Percentiles rank a stretch among this genome's conserved stretches.
Conservation (phyloP, 2,113 vertebrate species). For the Pavo muticus region DNA sequence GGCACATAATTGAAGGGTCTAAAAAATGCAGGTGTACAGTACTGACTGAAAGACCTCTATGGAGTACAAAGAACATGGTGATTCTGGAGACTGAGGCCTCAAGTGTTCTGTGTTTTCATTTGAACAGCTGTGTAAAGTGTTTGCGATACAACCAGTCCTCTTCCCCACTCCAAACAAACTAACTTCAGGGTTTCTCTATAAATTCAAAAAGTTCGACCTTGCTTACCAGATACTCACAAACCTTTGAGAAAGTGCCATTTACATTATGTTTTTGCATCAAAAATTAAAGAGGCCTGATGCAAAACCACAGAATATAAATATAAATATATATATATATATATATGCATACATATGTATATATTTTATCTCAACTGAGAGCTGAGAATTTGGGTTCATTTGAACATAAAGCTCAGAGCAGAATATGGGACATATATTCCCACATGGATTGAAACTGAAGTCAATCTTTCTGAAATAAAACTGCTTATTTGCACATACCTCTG, state of each 20-base stretch:
- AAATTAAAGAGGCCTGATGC: not conserved
- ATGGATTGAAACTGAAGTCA: constrained; percentile 23
- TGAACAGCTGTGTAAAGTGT: constrained; percentile 58
- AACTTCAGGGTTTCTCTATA: not conserved
- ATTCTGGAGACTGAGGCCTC: constrained; percentile 65
- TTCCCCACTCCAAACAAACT: not conserved
- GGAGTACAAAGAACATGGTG: constrained; percentile 44
- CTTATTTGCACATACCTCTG: not conserved
- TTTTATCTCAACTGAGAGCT: not conserved
- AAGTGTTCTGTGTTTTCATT: constrained; percentile 65
- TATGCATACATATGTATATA: not conserved
- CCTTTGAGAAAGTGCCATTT: not conserved
- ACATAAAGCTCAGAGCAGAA: constrained; percentile 32
- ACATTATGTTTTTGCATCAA: not conserved
- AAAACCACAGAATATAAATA: not conserved
- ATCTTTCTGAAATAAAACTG: constrained; percentile 3
- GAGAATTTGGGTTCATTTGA: constrained; percentile 32
- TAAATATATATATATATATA: not conserved
- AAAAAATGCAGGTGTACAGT: constrained; percentile 69
- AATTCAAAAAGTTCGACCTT: not conserved
- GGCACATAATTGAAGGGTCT: constrained; percentile 73
- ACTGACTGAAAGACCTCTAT: constrained; percentile 63
- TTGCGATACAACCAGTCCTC: not conserved
- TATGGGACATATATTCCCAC: constrained; percentile 19
- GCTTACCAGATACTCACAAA: not conserved